Percentiles rank a stretch among this genome's conserved stretches.
phyloP scores from a whole-genome alignment of 2,888 invertebrate genomes.

The Cataglyphis altisquamis region DNA sequence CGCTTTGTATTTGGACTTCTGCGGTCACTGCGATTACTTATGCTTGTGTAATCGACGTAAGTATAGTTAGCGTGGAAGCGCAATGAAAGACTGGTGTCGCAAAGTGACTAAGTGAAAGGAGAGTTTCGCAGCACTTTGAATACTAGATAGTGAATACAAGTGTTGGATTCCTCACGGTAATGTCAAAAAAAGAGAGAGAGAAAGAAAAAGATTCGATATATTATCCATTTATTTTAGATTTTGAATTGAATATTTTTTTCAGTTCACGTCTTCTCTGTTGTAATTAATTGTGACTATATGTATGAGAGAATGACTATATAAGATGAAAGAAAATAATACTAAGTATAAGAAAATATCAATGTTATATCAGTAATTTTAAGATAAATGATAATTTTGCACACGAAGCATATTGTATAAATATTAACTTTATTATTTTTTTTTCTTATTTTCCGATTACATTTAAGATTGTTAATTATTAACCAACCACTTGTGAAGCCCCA shows the following conservation, averaged over 20 bases:
- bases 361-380: not conserved
- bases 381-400: not conserved
- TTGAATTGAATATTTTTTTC: not conserved
- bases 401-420: no score
- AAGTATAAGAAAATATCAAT: not conserved
- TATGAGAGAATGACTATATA: not conserved
- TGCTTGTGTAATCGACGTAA: constrained; percentile 68
- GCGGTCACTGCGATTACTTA: constrained; percentile 19
- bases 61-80: constrained; percentile 53
- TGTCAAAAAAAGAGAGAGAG: constrained; percentile 9
- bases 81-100: constrained; percentile 74
- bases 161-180: constrained; percentile 51
- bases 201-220: no score
- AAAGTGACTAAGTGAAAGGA: constrained; percentile 80
- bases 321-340: not conserved
- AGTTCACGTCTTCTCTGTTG: not conserved
- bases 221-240: no score
- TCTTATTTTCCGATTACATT: not conserved
- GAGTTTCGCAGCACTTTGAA: constrained; percentile 64
- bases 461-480: not conserved
- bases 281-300: not conserved
- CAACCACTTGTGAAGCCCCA: not conserved
- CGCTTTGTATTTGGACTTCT: constrained; percentile 48
- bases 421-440: no score
- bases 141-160: constrained; percentile 30